Base-by-base conservation (phyloP, 53 echinoderm and acorn worm species). In the Pentamera pediparva region DNA sequence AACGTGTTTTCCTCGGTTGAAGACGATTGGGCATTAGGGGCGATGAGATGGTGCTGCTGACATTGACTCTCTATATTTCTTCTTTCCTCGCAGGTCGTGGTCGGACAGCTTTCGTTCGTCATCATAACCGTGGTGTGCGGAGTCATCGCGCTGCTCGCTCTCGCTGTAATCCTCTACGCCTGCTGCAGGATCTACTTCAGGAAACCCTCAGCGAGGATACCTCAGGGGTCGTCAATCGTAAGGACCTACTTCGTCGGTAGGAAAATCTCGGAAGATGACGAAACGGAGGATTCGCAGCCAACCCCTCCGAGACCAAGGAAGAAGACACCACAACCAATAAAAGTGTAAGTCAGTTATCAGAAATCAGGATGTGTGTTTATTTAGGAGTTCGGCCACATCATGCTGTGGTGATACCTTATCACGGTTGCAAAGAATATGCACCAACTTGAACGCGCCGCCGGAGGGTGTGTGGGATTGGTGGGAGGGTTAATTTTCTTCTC, bases 291-390 rank as follows among this genome's bases (percentile, higher is more conserved):
- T 67, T 67, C 45, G 10, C 25, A 43, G 22, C 67, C 67, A 37
- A 27, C 67, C 1, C 41, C 67, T 15, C 67, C 67, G 2, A 67
- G 41, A 37, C 37, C 45, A 11, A 67, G 30, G 27, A 67, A 67
- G 41, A 67, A 67, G 45, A 24, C 67, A 21, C 65, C 65, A 5
- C 67, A 67, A 43, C 67, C 67, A 29, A 67, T 67, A 13, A 67
- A 67, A 67, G 67, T 67, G 67, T 67, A 30, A 67, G 67, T 67
- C n/a, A n/a, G n/a, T n/a, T n/a, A n/a, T n/a, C n/a, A n/a, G n/a
- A n/a, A n/a, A n/a, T n/a, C n/a, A n/a, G n/a, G n/a, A n/a, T n/a
- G n/a, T n/a, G n/a, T n/a, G n/a, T n/a, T n/a, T n/a, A n/a, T n/a
- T n/a, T n/a, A n/a, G n/a, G n/a, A n/a, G n/a, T n/a, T n/a, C n/a